A percentile compares a stretch with the other conserved stretches of the same genome.
These are phyloP conservation scores for Caranx ignobilis DNA, from an alignment of 2,113 vertebrate genomes.

Conservation along the genomic window DNA sequence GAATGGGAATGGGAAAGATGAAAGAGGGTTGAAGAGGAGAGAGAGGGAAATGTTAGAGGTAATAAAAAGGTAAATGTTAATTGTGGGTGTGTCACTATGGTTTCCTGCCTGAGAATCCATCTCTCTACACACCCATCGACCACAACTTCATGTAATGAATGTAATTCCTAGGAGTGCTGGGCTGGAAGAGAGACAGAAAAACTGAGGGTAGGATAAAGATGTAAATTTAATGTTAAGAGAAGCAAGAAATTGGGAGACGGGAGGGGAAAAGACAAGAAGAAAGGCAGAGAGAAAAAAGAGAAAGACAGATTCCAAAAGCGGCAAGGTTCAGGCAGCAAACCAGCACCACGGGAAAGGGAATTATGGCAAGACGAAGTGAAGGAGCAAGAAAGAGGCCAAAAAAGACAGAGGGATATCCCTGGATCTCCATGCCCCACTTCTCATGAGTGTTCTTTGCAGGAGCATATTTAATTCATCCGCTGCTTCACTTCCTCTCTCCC, in stretches of 20 bases:
- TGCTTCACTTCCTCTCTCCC: conserved; percentile 13
- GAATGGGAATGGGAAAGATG: conserved; percentile 4
- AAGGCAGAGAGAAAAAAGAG: background rate
- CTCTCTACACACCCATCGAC: no score
- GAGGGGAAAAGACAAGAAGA: no score
- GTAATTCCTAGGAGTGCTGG: background rate
- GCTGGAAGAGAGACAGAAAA: background rate
- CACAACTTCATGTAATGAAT: no score
- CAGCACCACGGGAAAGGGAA: background rate
- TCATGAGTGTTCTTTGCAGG: conserved; percentile 30
- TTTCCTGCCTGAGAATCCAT: no score
- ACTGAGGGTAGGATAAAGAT: background rate
- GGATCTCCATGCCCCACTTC: conserved; percentile 34
- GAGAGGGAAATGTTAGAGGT: background rate
- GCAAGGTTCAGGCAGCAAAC: background rate
- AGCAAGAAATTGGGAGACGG: no score
- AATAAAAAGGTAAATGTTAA: no score
- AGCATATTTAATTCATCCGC: conserved; percentile 63
- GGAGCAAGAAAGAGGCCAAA: background rate
- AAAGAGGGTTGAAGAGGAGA: background rate
- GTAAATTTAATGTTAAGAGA: no score
- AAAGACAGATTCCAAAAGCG: background rate
- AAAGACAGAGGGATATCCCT: conserved; percentile 26
- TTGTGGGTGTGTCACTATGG: no score
- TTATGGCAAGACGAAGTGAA: background rate